Conservation (phyloP, 2,888 invertebrate species). For the Dimorphilus gyrociliatus region DNA sequence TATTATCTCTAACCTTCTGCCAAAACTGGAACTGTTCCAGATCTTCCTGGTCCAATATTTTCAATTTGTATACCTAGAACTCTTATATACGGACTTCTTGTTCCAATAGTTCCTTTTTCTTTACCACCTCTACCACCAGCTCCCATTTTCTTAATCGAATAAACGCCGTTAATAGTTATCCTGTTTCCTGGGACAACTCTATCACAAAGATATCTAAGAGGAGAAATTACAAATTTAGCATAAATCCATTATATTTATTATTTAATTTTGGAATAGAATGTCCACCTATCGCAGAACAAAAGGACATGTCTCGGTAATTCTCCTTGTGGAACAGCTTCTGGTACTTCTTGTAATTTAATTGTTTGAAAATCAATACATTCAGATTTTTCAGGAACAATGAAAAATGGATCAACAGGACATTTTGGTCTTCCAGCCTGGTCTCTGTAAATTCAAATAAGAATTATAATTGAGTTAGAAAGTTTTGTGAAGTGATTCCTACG, state of each 20-base stretch:
- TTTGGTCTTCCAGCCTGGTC: slow-evolving; percentile 80
- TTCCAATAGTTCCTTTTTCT: slow-evolving; percentile 53
- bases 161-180: slow-evolving; percentile 80
- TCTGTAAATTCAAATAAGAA: slow-evolving; percentile 40
- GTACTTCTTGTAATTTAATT: slow-evolving; percentile 86
- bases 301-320: slow-evolving; percentile 93
- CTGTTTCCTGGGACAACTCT: slow-evolving; percentile 87
- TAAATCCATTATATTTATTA: not conserved
- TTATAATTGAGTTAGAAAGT: too few species aligned
- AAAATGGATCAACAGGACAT: slow-evolving; percentile 92
- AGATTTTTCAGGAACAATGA: slow-evolving; percentile 93
- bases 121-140: slow-evolving; percentile 44
- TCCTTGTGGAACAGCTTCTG: slow-evolving; percentile 83
- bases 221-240: slow-evolving; percentile 1
- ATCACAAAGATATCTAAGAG: slow-evolving; percentile 60
- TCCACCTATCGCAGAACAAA: slow-evolving; percentile 71
- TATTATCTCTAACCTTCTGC: not conserved
- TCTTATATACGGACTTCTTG: slow-evolving; percentile 79
- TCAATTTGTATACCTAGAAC: slow-evolving; percentile 81
- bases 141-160: slow-evolving; percentile 72
- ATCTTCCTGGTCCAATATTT: slow-evolving; percentile 40
- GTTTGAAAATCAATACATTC: slow-evolving; percentile 93
- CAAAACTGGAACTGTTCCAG: slow-evolving; percentile 22
- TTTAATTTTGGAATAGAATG: not conserved
- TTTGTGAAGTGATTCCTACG: too few species aligned